phyloP scores from a whole-genome alignment of 2,888 invertebrate species.

The Digitonthophagus gazella region DNA sequence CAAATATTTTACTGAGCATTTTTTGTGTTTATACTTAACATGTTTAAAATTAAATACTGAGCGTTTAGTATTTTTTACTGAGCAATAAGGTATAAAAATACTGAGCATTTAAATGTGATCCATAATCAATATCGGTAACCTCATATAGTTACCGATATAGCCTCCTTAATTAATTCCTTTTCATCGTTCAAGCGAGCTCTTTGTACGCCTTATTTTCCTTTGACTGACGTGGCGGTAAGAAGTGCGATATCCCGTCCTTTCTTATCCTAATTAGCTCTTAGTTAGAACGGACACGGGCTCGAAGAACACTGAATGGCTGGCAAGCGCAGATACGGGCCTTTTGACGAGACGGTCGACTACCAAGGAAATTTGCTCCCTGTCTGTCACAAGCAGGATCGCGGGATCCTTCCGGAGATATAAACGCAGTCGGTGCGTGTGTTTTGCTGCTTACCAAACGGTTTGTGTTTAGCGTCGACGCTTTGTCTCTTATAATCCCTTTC shows the following conservation, averaged over 20 bases:
- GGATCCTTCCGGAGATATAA: neutral
- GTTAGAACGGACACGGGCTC: conserved; percentile 40
- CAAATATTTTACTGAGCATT: too few species aligned
- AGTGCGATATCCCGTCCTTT: conserved; percentile 42
- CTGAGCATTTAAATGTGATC: too few species aligned
- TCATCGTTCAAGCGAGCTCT: conserved; percentile 45
- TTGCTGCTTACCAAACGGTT: neutral
- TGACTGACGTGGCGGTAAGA: conserved; percentile 44
- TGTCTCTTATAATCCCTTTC: neutral
- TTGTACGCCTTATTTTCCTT: conserved; percentile 44
- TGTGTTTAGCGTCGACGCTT: neutral
- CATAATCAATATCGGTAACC: neutral
- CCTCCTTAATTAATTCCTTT: conserved; percentile 44
- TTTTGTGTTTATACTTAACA: too few species aligned
- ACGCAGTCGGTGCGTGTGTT: neutral
- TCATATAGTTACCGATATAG: neutral
- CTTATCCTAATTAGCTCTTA: conserved; percentile 47
- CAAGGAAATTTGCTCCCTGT: conserved; percentile 41
- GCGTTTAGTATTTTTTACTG: too few species aligned
- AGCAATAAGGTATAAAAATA: too few species aligned
- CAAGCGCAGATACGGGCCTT: conserved; percentile 40
- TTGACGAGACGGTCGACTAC: conserved; percentile 35
- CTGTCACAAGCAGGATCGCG: neutral
- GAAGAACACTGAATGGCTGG: conserved; percentile 38
- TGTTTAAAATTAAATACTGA: too few species aligned